Evolutionary conservation across 2,113 vertebrate genomes (phyloP).

Genomic region (Pelecanus crispus): DNA sequence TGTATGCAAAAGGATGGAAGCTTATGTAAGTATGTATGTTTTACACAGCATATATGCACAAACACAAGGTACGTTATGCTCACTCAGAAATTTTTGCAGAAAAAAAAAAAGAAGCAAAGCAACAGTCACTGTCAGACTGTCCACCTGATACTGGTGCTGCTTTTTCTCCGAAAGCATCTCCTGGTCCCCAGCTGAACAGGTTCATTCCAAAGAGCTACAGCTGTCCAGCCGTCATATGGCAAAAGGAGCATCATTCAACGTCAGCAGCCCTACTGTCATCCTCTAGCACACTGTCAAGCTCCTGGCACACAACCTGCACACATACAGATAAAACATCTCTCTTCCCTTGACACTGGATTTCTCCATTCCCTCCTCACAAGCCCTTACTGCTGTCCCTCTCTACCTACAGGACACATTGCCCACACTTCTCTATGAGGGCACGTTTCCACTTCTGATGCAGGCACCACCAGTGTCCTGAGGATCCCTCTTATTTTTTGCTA

Average conservation of each 20-base stretch:
- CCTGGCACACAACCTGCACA: background rate
- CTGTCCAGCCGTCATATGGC: background rate
- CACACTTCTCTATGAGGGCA: background rate
- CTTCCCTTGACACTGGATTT: background rate
- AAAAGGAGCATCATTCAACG: background rate
- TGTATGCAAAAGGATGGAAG: background rate
- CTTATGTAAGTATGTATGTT: background rate
- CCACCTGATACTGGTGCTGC: background rate
- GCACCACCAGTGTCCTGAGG: background rate
- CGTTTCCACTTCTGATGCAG: background rate
- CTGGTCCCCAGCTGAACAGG: background rate
- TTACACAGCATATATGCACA: background rate
- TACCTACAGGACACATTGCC: accelerated
- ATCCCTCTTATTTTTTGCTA: background rate
- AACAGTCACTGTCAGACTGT: background rate
- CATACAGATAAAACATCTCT: background rate
- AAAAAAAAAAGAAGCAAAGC: background rate
- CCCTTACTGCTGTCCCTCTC: background rate
- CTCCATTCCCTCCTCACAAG: background rate
- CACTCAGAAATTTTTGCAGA: background rate
- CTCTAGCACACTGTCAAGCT: background rate
- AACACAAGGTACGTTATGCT: background rate
- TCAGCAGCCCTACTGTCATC: background rate
- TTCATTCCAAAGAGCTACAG: background rate
- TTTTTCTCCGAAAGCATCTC: background rate